Evolutionary conservation across 1,140 invertebrate species (phyloP).

Genomic region (Pseudomyrmex pallidus): DNA sequence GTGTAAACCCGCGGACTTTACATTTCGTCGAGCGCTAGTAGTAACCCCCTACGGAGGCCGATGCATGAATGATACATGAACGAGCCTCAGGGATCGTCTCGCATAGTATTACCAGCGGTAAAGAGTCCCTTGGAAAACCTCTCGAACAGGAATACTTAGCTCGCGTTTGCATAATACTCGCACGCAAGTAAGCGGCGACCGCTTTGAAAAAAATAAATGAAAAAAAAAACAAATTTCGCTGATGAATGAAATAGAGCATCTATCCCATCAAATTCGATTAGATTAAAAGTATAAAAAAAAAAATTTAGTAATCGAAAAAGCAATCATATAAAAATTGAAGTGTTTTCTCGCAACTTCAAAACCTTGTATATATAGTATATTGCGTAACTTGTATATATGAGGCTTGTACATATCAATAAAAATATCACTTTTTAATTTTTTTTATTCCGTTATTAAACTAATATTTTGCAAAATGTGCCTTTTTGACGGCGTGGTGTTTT

Average conservation of each 20-base stretch:
- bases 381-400: neutral
- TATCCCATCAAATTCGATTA: neutral
- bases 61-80: conserved; percentile 76
- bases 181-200: conserved; percentile 26
- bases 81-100: conserved; percentile 67
- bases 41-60: conserved; percentile 63
- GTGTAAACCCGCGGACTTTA: conserved; percentile 60
- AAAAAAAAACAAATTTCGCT: conserved; percentile 8
- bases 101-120: conserved; percentile 69
- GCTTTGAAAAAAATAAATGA: conserved; percentile 19
- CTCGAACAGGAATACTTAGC: conserved; percentile 66
- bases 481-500: conserved; percentile 62
- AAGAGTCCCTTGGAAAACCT: conserved; percentile 71
- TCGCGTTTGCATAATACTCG: conserved; percentile 68
- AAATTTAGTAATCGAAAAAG: conserved; percentile 6
- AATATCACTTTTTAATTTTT: neutral
- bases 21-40: conserved; percentile 46
- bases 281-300: neutral
- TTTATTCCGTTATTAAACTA: neutral
- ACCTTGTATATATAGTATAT: no score
- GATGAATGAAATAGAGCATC: conserved; percentile 3
- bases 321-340: neutral
- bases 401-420: neutral
- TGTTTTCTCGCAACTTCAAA: neutral
- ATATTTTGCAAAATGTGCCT: neutral